These are phyloP conservation scores for Pteronura brasiliensis DNA, from an alignment of 2,113 vertebrate species.

Conservation along the genomic window DNA sequence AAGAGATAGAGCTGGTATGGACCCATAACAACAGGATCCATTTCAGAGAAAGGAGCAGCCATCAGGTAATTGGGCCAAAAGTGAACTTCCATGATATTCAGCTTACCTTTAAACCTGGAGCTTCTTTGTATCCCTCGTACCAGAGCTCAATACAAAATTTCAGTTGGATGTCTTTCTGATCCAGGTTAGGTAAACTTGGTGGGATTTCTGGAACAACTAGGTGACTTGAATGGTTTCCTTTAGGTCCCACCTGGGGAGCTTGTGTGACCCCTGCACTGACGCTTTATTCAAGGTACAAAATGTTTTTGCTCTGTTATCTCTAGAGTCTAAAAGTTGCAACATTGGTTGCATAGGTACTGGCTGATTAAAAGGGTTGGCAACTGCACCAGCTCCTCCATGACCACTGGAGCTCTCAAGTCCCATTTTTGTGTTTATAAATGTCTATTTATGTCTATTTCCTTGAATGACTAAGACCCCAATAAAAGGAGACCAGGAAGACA, in stretches of 20 bases:
- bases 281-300: neutral
- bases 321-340: neutral
- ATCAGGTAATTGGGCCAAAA: neutral
- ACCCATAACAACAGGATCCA: neutral
- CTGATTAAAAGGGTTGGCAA: neutral
- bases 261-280: neutral
- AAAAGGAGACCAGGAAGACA: neutral
- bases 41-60: neutral
- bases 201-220: neutral
- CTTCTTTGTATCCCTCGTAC: neutral
- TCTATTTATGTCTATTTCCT: neutral
- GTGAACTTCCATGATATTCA: neutral
- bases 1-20: neutral
- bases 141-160: neutral
- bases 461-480: neutral
- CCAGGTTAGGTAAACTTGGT: neutral
- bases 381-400: neutral
- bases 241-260: neutral
- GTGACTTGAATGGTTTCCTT: accelerated
- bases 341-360: neutral
- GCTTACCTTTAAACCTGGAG: neutral
- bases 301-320: neutral
- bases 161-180: neutral
- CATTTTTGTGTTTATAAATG: neutral
- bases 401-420: neutral